phyloP scores from a whole-genome alignment of 2,797 vertebrate species.

The Leucoraja ocellata region DNA sequence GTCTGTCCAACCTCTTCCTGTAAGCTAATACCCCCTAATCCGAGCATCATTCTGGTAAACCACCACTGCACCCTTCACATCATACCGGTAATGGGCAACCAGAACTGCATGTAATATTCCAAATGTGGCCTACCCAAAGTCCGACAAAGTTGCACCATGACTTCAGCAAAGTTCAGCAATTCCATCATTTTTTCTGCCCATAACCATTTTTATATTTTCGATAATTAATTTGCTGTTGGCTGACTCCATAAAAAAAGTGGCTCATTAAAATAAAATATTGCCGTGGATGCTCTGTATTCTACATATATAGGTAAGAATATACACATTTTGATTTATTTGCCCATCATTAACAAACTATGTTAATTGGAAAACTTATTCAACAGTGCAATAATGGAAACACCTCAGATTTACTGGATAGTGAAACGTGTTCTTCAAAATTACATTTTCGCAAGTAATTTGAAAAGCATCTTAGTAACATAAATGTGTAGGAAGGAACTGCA shows the following conservation, averaged over 20 bases:
- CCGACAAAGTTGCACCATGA: too few relatives aligned
- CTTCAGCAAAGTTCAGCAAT: too few relatives aligned
- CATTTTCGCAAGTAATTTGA: constrained; percentile 10
- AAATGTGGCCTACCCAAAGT: too few relatives aligned
- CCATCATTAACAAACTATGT: background rate
- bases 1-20: too few relatives aligned
- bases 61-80: too few relatives aligned
- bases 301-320: background rate
- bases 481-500: too few relatives aligned
- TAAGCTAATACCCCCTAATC: too few relatives aligned
- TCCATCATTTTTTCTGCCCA: background rate
- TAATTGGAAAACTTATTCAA: background rate
- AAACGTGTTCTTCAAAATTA: background rate
- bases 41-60: too few relatives aligned
- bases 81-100: too few relatives aligned
- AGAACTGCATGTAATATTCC: too few relatives aligned
- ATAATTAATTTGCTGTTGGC: background rate
- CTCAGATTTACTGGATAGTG: background rate
- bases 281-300: too few relatives aligned
- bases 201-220: background rate
- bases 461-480: too few relatives aligned
- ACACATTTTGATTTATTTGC: background rate
- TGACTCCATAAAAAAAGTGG: background rate
- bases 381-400: background rate
- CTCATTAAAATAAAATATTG: background rate